These are phyloP conservation scores for Ethmia dodecea DNA, from an alignment of 2,888 invertebrate genomes.

Conservation along the genomic window DNA sequence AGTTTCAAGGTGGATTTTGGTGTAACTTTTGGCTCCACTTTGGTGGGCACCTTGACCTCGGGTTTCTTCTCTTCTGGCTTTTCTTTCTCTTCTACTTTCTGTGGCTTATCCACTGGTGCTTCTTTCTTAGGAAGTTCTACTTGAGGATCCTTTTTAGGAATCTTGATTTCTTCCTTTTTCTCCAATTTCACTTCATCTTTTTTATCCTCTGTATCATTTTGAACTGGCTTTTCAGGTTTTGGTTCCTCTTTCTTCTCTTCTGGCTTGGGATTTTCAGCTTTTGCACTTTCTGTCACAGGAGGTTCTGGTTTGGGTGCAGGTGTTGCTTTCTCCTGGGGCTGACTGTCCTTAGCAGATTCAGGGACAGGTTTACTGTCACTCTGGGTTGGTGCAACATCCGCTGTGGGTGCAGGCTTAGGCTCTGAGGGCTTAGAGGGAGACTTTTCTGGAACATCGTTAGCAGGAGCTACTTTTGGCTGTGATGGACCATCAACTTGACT, in stretches of 20 bases:
- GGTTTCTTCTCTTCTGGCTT: constrained; percentile 41
- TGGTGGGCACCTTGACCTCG: constrained; percentile 35
- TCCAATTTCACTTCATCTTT: constrained; percentile 26
- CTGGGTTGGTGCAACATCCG: constrained; percentile 59
- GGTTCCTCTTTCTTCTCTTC: constrained; percentile 44
- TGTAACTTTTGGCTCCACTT: constrained; percentile 45
- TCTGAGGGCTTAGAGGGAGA: constrained; percentile 59
- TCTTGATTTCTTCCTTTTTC: constrained; percentile 34
- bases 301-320: constrained; percentile 38
- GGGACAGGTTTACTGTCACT: constrained; percentile 59
- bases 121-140: constrained; percentile 25
- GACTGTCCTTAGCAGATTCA: constrained; percentile 58
- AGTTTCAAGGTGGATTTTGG: constrained; percentile 73
- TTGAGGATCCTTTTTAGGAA: too few species aligned
- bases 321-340: constrained; percentile 40
- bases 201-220: constrained; percentile 32
- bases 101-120: constrained; percentile 23
- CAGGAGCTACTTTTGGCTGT: constrained; percentile 57
- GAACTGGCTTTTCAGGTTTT: constrained; percentile 33
- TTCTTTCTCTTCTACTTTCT: constrained; percentile 51
- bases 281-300: constrained; percentile 36
- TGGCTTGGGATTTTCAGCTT: constrained; percentile 37
- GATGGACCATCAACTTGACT: constrained; percentile 40
- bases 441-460: constrained; percentile 57
- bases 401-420: constrained; percentile 50